Evolutionary conservation across 1,140 invertebrate genomes (phyloP), one percentile per base, ranked within the genome.

Genomic region (Aphidius gifuensis): DNA sequence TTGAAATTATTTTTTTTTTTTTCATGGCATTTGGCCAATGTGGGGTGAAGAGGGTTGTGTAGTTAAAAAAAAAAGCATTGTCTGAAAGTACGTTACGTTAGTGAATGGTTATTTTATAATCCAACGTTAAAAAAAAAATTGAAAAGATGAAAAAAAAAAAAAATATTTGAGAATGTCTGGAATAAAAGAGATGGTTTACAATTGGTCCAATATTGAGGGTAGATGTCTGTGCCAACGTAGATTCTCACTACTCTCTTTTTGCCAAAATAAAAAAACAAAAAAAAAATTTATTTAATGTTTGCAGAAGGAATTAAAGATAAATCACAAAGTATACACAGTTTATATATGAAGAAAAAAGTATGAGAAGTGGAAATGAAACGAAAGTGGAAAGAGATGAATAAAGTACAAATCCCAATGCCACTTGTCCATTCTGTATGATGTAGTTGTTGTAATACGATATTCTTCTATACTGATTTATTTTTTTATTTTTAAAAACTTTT

Each of bases 11-110:
- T 65, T 66, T 65, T 63, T 60, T 65, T 61, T 65, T 55, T 50
- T 56, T 44, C 50, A 43, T 69, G 71, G 72, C 69, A 65, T 42
- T 42, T 58, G 58, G 71, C 71, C 69, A 75, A 67, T 64, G 60
- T 65, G 60, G 11, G 7, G 42, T 3, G 9, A 38, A 11, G 16
- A 5, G 32, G 49, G 23, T 16, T 32, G 8, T 61, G 6, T n/a
- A 21, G 23, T 9, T n/a, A 54, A 16, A 39, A 38, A 53, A 32
- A 5, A 53, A 11, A 57, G 53, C 54, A 63, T 21, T 32, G 11
- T 57, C 57, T 40, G 8, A 53, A 66, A 66, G 49, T 48, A 62
- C 32, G 48, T 62, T 56, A 56, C 54, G 53, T 48, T 39, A 45
- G 40, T 51, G 21, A 47, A 4, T 6, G 49, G 53, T 48, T 32